Conservation (phyloP, 2,113 vertebrate genomes). For the Gymnobelideus leadbeateri region DNA sequence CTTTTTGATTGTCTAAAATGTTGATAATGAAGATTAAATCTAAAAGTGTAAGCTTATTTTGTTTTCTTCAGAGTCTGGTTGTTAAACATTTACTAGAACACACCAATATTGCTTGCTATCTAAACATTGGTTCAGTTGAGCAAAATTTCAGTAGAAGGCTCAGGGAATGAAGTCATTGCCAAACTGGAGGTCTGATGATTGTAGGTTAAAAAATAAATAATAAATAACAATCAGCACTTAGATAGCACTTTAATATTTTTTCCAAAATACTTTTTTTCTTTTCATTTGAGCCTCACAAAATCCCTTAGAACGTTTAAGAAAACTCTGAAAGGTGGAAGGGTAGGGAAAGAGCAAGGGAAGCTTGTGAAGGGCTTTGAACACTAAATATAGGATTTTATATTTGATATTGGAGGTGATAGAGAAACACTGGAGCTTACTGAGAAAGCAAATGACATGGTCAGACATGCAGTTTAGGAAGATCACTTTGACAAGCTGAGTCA, state of each 20-base stretch:
- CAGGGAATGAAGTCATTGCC: background rate
- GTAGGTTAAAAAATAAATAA: background rate
- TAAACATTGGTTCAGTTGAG: background rate
- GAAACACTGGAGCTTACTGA: too few relatives aligned
- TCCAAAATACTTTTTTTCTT: background rate
- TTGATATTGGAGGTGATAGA: background rate
- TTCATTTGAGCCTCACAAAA: background rate
- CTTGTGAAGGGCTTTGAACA: background rate
- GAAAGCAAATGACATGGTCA: too few relatives aligned
- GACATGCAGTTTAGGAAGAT: too few relatives aligned
- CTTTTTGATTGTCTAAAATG: background rate
- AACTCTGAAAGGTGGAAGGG: background rate
- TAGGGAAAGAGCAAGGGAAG: background rate
- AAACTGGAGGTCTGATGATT: background rate
- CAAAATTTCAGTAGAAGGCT: background rate
- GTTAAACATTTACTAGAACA: background rate
- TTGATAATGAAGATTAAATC: background rate
- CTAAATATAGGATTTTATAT: background rate
- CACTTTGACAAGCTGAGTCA: too few relatives aligned
- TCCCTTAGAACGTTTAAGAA: background rate
- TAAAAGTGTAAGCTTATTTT: background rate
- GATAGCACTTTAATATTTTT: background rate
- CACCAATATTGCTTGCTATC: background rate
- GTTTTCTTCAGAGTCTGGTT: background rate
- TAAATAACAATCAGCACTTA: background rate